These are phyloP conservation scores for Psammodynastes pulverulentus DNA, from an alignment of 2,113 vertebrate genomes.

Conservation along the genomic window DNA sequence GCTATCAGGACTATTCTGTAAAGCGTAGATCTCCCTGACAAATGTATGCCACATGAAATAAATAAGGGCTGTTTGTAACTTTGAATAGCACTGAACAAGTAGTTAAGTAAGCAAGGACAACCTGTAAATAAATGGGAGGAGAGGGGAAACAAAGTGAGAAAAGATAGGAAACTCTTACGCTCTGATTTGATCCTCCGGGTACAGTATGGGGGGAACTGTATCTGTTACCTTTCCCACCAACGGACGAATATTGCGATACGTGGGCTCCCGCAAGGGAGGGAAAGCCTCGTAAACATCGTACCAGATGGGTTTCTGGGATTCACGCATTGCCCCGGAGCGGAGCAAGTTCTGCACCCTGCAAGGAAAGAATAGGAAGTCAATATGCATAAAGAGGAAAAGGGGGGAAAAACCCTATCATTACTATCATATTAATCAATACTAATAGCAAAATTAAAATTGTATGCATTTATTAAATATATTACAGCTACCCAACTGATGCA, in stretches of 20 bases:
- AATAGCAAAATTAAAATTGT: neutral
- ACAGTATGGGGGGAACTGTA: slow-evolving; percentile 73
- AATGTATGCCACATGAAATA: neutral
- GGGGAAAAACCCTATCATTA: neutral
- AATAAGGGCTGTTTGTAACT: neutral
- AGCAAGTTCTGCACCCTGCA: slow-evolving; percentile 82
- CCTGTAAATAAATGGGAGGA: neutral
- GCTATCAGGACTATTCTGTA: neutral
- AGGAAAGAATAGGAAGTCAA: neutral
- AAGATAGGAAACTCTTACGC: slow-evolving; percentile 72
- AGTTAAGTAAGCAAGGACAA: neutral
- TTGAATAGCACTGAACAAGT: neutral
- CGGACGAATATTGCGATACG: slow-evolving; percentile 59
- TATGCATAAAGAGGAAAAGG: neutral
- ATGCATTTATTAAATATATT: neutral
- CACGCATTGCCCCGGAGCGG: slow-evolving; percentile 75
- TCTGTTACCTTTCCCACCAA: slow-evolving; percentile 56
- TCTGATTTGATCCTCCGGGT: slow-evolving; percentile 85
- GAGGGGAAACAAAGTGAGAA: neutral
- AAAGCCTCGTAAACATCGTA: slow-evolving; percentile 84
- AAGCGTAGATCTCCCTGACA: no score
- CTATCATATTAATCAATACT: neutral
- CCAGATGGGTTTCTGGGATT: slow-evolving; percentile 80
- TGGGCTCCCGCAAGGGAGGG: slow-evolving; percentile 79
- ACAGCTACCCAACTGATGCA: neutral